phyloP scores from a whole-genome alignment of 2,888 invertebrate genomes.

The Synergus gifuensis region DNA sequence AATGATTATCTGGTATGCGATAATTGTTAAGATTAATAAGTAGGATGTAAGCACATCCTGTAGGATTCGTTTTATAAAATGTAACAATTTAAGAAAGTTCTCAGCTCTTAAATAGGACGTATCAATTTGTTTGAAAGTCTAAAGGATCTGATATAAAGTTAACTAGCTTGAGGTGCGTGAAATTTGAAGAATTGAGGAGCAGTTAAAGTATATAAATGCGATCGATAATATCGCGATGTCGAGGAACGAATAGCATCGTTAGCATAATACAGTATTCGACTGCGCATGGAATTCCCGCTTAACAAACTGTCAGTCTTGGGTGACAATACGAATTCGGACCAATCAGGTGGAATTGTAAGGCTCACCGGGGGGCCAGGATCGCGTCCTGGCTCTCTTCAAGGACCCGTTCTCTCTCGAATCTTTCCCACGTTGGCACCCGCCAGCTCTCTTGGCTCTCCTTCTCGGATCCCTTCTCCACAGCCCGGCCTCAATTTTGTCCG shows the following conservation, averaged over 20 bases:
- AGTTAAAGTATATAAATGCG: conserved; percentile 44
- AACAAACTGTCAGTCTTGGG: conserved; percentile 48
- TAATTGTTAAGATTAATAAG: no score
- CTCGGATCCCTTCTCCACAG: conserved; percentile 27
- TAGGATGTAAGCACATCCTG: no score
- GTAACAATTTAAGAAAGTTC: neutral
- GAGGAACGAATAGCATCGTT: conserved; percentile 63
- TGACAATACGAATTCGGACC: conserved; percentile 70
- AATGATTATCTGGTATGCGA: no score
- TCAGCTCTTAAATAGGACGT: conserved; percentile 27
- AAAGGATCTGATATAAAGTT: conserved; percentile 5
- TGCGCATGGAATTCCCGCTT: conserved; percentile 25
- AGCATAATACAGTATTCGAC: conserved; percentile 49
- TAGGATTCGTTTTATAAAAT: no score
- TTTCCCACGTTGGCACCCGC: conserved; percentile 69
- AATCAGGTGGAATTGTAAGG: conserved; percentile 76
- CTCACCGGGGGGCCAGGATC: conserved; percentile 67
- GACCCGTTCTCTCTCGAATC: conserved; percentile 53
- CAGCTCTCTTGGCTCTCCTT: conserved; percentile 47
- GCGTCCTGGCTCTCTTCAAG: conserved; percentile 48
- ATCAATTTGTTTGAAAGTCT: conserved; percentile 47
- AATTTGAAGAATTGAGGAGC: conserved; percentile 44
- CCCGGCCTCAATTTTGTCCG: conserved; percentile 46
- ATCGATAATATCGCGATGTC: conserved; percentile 62
- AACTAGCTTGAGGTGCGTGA: conserved; percentile 40